phyloP scores from a whole-genome alignment of 2,797 vertebrate species.

The Halcyon chelicuti region DNA sequence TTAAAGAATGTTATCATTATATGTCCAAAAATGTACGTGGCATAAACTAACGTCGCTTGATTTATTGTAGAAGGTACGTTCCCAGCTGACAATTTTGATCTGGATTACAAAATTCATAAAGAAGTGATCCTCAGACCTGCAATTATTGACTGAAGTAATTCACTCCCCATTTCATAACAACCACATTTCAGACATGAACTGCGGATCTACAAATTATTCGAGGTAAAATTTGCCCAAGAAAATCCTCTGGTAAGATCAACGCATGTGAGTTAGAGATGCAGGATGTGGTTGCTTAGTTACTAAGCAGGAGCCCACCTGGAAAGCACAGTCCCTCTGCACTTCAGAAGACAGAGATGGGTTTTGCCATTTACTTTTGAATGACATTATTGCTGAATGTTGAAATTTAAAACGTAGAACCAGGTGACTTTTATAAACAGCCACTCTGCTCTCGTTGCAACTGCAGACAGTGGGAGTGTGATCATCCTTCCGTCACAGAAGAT shows the following conservation, averaged over 20 bases:
- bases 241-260: neutral
- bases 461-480: neutral
- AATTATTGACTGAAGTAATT: neutral
- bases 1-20: neutral
- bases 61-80: neutral
- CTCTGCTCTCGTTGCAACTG: neutral
- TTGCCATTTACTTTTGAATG: neutral
- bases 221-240: neutral
- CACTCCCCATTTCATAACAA: neutral
- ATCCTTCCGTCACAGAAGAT: neutral
- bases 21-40: neutral
- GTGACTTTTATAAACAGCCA: neutral
- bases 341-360: neutral
- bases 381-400: neutral
- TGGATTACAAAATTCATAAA: neutral
- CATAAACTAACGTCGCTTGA: neutral
- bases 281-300: slow-evolving; percentile 44
- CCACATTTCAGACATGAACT: neutral
- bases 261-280: neutral
- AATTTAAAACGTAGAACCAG: neutral
- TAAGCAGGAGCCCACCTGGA: neutral
- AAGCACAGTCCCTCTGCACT: neutral
- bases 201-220: neutral
- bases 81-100: neutral
- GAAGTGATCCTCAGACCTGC: neutral